Conservation (phyloP, 2,888 invertebrate species). For the Taenaris catops region DNA sequence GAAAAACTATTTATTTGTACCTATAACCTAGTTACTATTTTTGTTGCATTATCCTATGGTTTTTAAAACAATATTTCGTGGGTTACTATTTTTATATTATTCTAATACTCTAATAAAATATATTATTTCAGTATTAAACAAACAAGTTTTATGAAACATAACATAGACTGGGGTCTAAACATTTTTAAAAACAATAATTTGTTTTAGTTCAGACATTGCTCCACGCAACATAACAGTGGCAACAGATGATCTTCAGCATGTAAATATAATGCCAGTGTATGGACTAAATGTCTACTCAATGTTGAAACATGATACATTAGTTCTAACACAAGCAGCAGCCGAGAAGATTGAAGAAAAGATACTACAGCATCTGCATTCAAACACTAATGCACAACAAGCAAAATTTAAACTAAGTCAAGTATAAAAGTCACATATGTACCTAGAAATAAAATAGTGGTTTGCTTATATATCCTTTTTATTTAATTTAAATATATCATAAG, state of each 20-base stretch:
- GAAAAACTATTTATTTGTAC: no score
- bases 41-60: no score
- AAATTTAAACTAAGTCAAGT: slow-evolving; percentile 83
- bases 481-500: no score
- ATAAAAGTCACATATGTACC: slow-evolving; percentile 35
- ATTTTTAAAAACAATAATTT: no score
- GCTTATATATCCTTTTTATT: no score
- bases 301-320: slow-evolving; percentile 96
- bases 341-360: slow-evolving; percentile 91
- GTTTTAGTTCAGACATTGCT: slow-evolving; percentile 89
- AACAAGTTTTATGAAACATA: no score
- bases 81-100: no score
- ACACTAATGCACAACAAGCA: slow-evolving; percentile 58
- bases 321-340: slow-evolving; percentile 91
- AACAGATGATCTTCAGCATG: slow-evolving; percentile 86
- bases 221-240: slow-evolving; percentile 94
- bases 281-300: slow-evolving; percentile 98
- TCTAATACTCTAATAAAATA: no score
- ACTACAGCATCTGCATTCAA: slow-evolving; percentile 83
- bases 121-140: no score
- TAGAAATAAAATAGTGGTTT: slow-evolving; percentile 11
- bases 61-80: no score
- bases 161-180: no score
- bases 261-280: slow-evolving; percentile 97
- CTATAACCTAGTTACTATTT: no score